A percentile compares a stretch with the other conserved stretches of the same genome.
phyloP scores from a whole-genome alignment of 2,113 vertebrate genomes.

The Mormyrus iriodes region DNA sequence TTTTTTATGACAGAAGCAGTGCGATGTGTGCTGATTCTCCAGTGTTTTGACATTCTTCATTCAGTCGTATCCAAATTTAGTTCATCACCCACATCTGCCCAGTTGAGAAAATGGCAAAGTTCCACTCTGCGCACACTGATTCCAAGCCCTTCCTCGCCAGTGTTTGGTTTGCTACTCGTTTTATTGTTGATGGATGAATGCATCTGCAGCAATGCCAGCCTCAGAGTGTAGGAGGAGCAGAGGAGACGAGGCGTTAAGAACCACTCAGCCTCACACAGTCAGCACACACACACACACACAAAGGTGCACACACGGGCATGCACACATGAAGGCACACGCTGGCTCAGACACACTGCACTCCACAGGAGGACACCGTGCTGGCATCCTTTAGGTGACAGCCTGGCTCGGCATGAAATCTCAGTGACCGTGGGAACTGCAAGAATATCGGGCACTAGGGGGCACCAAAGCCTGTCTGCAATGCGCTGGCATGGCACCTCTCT shows the following conservation, averaged over 20 bases:
- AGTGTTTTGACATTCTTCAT: slow-evolving; percentile 7
- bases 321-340: not conserved
- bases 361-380: not conserved
- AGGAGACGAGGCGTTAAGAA: not conserved
- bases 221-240: not conserved
- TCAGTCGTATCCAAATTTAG: slow-evolving; percentile 5
- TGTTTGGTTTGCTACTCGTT: not conserved
- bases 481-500: not conserved
- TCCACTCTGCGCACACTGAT: not conserved
- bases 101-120: not conserved
- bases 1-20: not conserved
- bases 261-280: not conserved
- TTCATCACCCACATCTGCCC: not conserved
- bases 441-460: slow-evolving; percentile 44
- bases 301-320: not conserved
- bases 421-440: not conserved
- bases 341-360: not conserved
- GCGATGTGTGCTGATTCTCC: not conserved
- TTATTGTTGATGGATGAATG: not conserved
- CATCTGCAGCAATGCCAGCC: not conserved
- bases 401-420: not conserved
- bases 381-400: not conserved
- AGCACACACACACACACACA: not conserved
- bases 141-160: not conserved
- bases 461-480: slow-evolving; percentile 31